Evolutionary conservation across 2,888 invertebrate species (phyloP).

Genomic region (Coelopa pilipes): DNA sequence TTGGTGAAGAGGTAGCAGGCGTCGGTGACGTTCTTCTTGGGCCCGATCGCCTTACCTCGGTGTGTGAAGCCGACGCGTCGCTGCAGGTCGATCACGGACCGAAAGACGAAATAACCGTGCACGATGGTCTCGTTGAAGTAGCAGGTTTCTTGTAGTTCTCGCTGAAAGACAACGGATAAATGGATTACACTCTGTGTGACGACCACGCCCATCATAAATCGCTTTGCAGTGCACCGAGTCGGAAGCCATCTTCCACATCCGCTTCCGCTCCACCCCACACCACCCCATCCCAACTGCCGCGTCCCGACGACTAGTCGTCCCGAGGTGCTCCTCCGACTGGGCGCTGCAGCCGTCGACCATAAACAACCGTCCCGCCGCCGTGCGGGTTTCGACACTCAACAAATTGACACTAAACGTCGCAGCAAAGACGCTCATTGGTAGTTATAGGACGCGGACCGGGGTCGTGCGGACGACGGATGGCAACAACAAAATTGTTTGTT

Average conservation of each 20-base stretch:
- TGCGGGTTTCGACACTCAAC: not conserved
- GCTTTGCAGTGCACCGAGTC: too few relatives aligned
- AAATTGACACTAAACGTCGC: slow-evolving; percentile 14
- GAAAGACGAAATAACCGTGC: slow-evolving; percentile 66
- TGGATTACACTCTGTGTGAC: too few relatives aligned
- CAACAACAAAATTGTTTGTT: slow-evolving; percentile 52
- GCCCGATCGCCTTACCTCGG: slow-evolving; percentile 65
- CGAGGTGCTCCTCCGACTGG: too few relatives aligned
- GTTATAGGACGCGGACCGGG: not conserved
- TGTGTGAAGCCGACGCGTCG: slow-evolving; percentile 66
- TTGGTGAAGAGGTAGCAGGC: slow-evolving; percentile 65
- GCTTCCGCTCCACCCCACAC: not conserved
- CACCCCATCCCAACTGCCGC: not conserved
- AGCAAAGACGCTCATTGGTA: not conserved
- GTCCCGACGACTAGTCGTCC: too few relatives aligned
- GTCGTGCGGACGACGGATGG: not conserved
- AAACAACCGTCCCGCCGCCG: too few relatives aligned
- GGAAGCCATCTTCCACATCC: too few relatives aligned
- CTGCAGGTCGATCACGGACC: slow-evolving; percentile 63
- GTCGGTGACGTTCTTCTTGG: slow-evolving; percentile 64
- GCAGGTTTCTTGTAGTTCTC: slow-evolving; percentile 65
- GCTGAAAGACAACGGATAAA: slow-evolving; percentile 47
- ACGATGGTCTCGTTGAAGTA: slow-evolving; percentile 66
- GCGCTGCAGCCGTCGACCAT: too few relatives aligned
- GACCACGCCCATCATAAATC: too few relatives aligned